These are phyloP conservation scores for Schizopygopsis pylzovi DNA, from an alignment of 2,797 vertebrate genomes.

Conservation along the genomic window DNA sequence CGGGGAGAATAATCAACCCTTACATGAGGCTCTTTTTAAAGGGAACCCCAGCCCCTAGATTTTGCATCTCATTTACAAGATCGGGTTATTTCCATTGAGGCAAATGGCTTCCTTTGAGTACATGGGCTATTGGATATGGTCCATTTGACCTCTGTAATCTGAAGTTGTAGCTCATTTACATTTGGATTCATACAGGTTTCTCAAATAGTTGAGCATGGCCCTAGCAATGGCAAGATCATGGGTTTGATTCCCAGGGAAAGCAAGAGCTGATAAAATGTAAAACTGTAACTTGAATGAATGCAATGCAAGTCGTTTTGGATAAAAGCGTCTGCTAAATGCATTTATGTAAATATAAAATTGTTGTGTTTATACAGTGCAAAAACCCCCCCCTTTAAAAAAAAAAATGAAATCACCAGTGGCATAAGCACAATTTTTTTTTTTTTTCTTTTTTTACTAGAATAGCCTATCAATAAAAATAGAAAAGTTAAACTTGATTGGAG, in stretches of 20 bases:
- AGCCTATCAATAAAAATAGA: not conserved
- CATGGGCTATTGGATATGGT: conserved; percentile 68
- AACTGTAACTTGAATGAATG: too few relatives aligned
- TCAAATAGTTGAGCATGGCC: too few relatives aligned
- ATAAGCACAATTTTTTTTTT: too few relatives aligned
- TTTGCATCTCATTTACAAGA: conserved; percentile 53
- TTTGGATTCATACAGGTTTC: conserved; percentile 43
- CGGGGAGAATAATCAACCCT: conserved; percentile 28
- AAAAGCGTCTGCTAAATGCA: too few relatives aligned
- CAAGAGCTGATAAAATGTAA: too few relatives aligned
- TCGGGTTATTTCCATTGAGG: conserved; percentile 56
- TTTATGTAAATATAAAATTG: conserved; percentile 32
- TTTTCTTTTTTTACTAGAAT: not conserved
- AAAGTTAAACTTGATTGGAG: not conserved
- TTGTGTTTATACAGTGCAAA: conserved; percentile 60
- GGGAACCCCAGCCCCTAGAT: conserved; percentile 28
- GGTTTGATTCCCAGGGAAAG: too few relatives aligned
- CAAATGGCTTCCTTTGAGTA: conserved; percentile 50
- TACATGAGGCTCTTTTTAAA: conserved; percentile 17
- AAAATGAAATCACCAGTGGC: not conserved
- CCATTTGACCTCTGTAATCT: conserved; percentile 58
- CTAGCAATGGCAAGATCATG: too few relatives aligned
- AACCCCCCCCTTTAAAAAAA: conserved; percentile 57
- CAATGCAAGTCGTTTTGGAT: too few relatives aligned
- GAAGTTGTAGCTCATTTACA: conserved; percentile 63